A percentile compares a stretch with the other conserved stretches of the same genome.
These are phyloP conservation scores for Amblyopsis rosae DNA, from an alignment of 2,113 vertebrate genomes.

Conservation along the genomic window DNA sequence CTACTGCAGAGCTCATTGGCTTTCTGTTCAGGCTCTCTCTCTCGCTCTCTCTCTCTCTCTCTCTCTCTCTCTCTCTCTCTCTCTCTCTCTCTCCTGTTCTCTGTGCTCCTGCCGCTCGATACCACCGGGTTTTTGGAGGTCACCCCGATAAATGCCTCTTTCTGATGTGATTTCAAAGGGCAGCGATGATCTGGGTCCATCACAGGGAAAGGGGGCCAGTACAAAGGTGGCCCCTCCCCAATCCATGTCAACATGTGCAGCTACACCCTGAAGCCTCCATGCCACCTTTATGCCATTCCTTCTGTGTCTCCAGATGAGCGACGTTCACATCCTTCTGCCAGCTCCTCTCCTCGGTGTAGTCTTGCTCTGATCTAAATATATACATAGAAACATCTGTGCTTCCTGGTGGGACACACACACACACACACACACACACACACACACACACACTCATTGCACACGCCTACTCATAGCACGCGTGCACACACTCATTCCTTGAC, in stretches of 20 bases:
- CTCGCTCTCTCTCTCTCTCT: constrained; percentile 19
- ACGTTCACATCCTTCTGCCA: not conserved
- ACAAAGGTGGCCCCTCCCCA: constrained; percentile 4
- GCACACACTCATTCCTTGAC: constrained; percentile 26
- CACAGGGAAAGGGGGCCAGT: constrained; percentile 15
- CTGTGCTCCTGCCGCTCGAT: constrained; percentile 32
- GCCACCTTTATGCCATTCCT: not conserved
- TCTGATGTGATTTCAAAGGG: constrained; percentile 51
- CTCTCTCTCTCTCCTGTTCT: constrained; percentile 1
- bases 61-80: not conserved
- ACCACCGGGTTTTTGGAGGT: constrained; percentile 50
- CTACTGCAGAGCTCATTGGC: constrained; percentile 51
- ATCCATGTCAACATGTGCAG: not conserved
- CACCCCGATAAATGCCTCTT: constrained; percentile 26
- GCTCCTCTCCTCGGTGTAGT: not conserved
- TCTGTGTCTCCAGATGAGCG: not conserved
- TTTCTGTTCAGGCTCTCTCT: constrained; percentile 40
- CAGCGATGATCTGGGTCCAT: constrained; percentile 31
- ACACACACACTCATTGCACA: no score
- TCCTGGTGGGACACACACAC: not conserved
- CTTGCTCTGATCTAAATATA: not conserved
- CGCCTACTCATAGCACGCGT: no score
- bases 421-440: no score
- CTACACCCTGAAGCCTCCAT: constrained; percentile 1
- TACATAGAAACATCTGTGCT: constrained; percentile 1